These are phyloP conservation scores for Myiopsitta monachus DNA, from an alignment of 2,113 vertebrate genomes.

Conservation along the genomic window DNA sequence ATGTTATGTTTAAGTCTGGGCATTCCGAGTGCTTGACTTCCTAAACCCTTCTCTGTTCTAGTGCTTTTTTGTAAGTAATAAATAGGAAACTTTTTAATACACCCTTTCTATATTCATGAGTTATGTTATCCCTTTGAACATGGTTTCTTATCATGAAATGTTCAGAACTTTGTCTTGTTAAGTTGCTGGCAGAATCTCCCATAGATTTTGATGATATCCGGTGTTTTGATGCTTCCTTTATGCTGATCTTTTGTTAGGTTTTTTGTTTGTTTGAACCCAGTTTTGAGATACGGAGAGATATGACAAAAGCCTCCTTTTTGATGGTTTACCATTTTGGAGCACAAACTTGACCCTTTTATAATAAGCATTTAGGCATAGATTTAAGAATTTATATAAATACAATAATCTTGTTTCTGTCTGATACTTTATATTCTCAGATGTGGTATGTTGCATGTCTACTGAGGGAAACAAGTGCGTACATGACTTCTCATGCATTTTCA, in stretches of 20 bases:
- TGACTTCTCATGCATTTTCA: not conserved
- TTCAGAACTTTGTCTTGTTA: not conserved
- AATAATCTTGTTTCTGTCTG: not conserved
- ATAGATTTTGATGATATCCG: not conserved
- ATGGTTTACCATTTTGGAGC: not conserved
- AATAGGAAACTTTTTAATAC: not conserved
- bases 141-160: not conserved
- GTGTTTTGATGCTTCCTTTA: not conserved
- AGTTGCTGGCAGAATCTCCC: not conserved
- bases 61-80: not conserved
- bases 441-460: accelerated
- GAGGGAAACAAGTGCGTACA: not conserved
- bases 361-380: not conserved
- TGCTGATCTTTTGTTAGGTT: not conserved
- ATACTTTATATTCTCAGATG: not conserved
- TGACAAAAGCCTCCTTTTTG: not conserved
- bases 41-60: not conserved
- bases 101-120: accelerated
- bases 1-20: not conserved
- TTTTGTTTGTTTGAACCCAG: not conserved
- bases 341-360: not conserved
- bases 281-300: not conserved
- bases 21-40: not conserved
- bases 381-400: not conserved
- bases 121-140: not conserved